Percentiles rank a stretch among this genome's conserved stretches.
phyloP scores from a whole-genome alignment of 2,797 vertebrate genomes.

The Ammospiza maritima region DNA sequence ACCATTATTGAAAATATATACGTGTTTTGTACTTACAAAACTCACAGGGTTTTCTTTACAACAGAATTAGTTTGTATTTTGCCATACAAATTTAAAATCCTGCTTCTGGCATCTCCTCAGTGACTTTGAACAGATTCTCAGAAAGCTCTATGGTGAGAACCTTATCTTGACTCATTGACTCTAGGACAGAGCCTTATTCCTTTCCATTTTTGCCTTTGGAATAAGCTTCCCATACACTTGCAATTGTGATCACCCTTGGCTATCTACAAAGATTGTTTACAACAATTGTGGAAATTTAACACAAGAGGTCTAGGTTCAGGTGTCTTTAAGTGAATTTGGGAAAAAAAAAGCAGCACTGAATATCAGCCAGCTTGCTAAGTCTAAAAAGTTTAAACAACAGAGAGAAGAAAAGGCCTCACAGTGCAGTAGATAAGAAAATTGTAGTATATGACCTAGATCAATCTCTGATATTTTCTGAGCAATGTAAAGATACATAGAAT shows the following conservation, averaged over 20 bases:
- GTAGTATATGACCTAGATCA: background rate
- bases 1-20: background rate
- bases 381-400: background rate
- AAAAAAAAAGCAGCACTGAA: background rate
- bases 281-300: background rate
- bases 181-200: background rate
- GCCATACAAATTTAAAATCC: background rate
- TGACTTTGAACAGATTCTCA: background rate
- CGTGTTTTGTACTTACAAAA: background rate
- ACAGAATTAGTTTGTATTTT: background rate
- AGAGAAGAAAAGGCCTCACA: background rate
- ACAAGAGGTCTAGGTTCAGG: background rate
- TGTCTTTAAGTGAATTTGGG: background rate
- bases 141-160: background rate
- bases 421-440: background rate
- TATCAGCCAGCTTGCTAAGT: background rate
- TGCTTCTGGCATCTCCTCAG: background rate
- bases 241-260: background rate
- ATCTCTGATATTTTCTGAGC: background rate
- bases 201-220: background rate
- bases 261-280: background rate
- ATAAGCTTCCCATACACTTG: background rate
- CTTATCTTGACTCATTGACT: background rate
- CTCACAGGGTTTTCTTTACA: background rate
- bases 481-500: background rate